phyloP scores from a whole-genome alignment of 1,140 invertebrate species.

The Caerostris extrusa region DNA sequence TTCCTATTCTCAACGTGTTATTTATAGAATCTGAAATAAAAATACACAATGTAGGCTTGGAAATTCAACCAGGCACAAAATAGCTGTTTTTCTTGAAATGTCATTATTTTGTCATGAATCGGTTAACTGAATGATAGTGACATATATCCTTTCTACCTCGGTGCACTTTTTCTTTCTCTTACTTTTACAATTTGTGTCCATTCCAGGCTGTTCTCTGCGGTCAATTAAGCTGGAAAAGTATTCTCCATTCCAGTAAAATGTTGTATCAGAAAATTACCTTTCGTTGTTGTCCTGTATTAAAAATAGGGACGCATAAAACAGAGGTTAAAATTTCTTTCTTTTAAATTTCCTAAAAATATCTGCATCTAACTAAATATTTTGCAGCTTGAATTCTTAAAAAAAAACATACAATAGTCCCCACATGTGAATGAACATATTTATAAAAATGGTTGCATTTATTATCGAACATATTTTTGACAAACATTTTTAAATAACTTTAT shows the following conservation, averaged over 20 bases:
- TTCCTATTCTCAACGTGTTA: background rate
- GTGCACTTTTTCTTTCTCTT: background rate
- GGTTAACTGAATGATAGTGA: constrained; percentile 28
- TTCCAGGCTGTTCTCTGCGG: constrained; percentile 14
- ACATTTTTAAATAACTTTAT: no score
- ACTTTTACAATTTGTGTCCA: constrained; percentile 21
- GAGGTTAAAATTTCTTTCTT: background rate
- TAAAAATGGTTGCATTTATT: no score
- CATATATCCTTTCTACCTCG: background rate
- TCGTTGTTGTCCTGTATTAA: background rate
- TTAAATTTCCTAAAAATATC: background rate
- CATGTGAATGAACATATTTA: no score
- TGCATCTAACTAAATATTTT: background rate
- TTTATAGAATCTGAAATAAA: constrained; percentile 10
- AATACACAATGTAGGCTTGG: background rate
- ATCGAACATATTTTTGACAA: no score
- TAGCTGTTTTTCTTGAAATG: background rate
- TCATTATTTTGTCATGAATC: constrained; percentile 42
- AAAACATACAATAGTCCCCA: no score
- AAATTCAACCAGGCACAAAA: background rate
- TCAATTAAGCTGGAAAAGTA: constrained; percentile 36
- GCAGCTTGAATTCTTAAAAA: no score
- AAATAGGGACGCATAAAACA: background rate
- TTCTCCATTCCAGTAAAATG: background rate
- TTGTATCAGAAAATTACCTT: background rate